These are phyloP conservation scores for Xestia sexstrigata DNA, from an alignment of 2,888 invertebrate genomes.

Conservation along the genomic window DNA sequence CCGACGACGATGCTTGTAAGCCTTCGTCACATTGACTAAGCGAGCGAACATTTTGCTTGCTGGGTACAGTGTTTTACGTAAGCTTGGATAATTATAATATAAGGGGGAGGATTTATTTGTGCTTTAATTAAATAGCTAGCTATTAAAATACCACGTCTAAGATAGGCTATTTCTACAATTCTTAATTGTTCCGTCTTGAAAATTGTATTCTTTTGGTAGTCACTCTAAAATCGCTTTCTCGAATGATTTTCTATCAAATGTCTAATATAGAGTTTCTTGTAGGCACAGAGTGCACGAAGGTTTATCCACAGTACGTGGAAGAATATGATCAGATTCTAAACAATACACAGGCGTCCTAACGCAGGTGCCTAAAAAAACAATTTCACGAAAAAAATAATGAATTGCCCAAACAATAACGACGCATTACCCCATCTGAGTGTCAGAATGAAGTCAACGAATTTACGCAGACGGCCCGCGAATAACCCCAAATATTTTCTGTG, in stretches of 20 bases:
- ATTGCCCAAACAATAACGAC: slow-evolving; percentile 41
- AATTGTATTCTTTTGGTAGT: background rate
- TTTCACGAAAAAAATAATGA: slow-evolving; percentile 29
- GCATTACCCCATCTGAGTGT: slow-evolving; percentile 50
- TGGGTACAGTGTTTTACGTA: slow-evolving; percentile 9
- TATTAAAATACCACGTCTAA: background rate
- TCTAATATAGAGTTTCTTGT: background rate
- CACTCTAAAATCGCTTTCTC: background rate
- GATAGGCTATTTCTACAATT: background rate
- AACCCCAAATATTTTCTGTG: slow-evolving; percentile 74
- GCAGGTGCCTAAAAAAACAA: slow-evolving; percentile 20
- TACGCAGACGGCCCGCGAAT: slow-evolving; percentile 65
- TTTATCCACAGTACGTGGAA: background rate
- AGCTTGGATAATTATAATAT: slow-evolving; percentile 9
- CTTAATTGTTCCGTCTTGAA: background rate
- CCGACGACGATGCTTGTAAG: slow-evolving; percentile 41
- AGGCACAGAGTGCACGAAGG: background rate
- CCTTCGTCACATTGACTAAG: slow-evolving; percentile 47
- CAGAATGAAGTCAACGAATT: slow-evolving; percentile 69
- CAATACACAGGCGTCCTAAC: background rate
- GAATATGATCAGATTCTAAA: background rate
- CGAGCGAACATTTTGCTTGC: slow-evolving; percentile 40
- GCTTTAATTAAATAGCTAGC: background rate
- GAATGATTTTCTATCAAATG: background rate
- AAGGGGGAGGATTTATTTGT: slow-evolving; percentile 1